A percentile compares a stretch with the other conserved stretches of the same genome.
Evolutionary conservation across 2,113 vertebrate genomes (phyloP).

Genomic region (Eulemur macaco): DNA sequence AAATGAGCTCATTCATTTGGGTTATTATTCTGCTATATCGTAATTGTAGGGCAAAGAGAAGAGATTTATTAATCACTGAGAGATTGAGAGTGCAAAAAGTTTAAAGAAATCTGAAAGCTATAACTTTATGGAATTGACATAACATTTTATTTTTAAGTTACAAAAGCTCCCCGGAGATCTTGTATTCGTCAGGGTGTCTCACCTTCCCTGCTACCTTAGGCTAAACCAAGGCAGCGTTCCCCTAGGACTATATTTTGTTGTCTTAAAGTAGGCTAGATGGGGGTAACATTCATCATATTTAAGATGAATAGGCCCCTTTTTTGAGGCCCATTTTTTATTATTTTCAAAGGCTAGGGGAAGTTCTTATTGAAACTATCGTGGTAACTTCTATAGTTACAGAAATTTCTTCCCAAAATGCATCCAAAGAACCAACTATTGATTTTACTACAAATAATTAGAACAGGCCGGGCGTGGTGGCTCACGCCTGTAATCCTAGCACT

Average conservation of each 20-base stretch:
- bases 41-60: neutral
- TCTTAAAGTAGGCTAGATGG: neutral
- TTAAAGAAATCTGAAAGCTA: neutral
- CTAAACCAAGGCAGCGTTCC: neutral
- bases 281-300: neutral
- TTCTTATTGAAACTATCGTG: neutral
- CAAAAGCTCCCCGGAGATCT: neutral
- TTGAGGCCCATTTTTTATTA: neutral
- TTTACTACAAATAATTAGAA: neutral
- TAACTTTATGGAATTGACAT: neutral
- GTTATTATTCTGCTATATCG: neutral
- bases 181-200: neutral
- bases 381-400: neutral
- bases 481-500: too few relatives aligned
- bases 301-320: neutral
- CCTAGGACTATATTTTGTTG: neutral
- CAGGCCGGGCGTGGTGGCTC: too few relatives aligned
- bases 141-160: slow-evolving; percentile 12
- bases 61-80: neutral
- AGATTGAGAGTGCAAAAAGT: neutral
- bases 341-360: neutral
- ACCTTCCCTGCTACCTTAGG: neutral
- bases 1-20: neutral
- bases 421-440: neutral
- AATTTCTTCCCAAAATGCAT: neutral